These are phyloP conservation scores for Muntiacus muntjak DNA, from an alignment of 2,113 vertebrate genomes.

Conservation along the genomic window DNA sequence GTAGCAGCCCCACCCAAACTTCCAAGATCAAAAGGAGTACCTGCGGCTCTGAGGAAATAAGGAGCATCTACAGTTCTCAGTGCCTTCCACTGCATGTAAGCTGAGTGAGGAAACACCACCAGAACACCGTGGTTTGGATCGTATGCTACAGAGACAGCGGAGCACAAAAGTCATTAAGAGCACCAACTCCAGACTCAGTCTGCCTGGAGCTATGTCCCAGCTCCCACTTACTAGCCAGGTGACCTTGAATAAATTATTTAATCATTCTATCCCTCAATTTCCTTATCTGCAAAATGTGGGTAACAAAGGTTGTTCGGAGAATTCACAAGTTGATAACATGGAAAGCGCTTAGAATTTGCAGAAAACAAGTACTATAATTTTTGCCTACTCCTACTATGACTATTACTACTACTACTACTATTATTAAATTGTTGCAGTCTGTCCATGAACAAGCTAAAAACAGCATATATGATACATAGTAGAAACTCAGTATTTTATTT, in stretches of 20 bases:
- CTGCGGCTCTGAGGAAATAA: not conserved
- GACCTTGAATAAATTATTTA: not conserved
- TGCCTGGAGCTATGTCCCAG: not conserved
- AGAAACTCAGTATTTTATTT: not conserved
- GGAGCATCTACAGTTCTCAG: not conserved
- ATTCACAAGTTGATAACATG: not conserved
- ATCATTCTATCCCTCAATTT: not conserved
- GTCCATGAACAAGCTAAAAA: not conserved
- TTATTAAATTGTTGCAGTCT: not conserved
- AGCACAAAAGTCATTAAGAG: not conserved
- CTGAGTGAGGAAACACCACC: not conserved
- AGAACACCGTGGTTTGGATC: not conserved
- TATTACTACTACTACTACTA: not conserved
- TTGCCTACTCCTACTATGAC: not conserved
- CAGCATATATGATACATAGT: not conserved
- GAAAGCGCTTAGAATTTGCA: not conserved
- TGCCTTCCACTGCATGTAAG: not conserved
- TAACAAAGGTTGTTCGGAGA: not conserved
- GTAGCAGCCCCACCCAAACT: not conserved
- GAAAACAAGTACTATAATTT: not conserved
- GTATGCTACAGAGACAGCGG: not conserved
- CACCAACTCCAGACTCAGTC: not conserved
- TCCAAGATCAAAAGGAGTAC: not conserved
- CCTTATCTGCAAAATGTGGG: not conserved
- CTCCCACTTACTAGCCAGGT: not conserved